Evolutionary conservation across 2,797 vertebrate species (phyloP), one percentile per base, ranked within the genome.

Genomic region (Gymnoscopelus microlampas): DNA sequence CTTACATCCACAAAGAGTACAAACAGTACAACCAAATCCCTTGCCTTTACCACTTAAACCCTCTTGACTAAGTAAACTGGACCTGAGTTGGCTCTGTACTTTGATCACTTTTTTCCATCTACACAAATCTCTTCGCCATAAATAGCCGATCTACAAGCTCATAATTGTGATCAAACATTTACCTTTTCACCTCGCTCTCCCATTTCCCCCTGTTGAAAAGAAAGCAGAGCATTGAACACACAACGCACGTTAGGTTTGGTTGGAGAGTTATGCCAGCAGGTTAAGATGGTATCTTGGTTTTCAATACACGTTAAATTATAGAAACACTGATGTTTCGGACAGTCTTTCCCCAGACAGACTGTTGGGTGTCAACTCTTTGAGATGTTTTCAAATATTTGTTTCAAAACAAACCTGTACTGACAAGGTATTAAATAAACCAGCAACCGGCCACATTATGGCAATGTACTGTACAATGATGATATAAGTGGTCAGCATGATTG

Each of bases 131-230:
- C 39, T 44, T 9, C 8, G 39, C 8, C 9, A 44, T 44, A 44
- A 9, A 44, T 10, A 44, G 39, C 39, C 9, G 39, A 44, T 44
- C 39, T 9, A 44, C 39, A 44, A 44, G 39, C 39, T 44, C 39
- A 39, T 39, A 39, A 39, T 39, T 39, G 35, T 39, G 35, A 87
- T 75, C 56, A 70, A 68, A 0, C 0, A 23, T 85, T 96, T 91
- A 99, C 98, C 97, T 97, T 99, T 93, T 97, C 95, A 91, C 98
- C 98, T 86, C 32, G 92, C 71, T 97, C 96, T 93, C 98, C 98
- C 87, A 93, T 95, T 87, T 97, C 97, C 85, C 97, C 98, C 98
- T 99, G 90, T 87, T 74, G 91, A 91, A 84, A 94, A 86, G 77
- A 91, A 91, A 90, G 67, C 91, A 89, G 65, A 88, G 73, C 69